Conservation (phyloP, 2,113 vertebrate species). For the Nothobranchius kuhntae region DNA sequence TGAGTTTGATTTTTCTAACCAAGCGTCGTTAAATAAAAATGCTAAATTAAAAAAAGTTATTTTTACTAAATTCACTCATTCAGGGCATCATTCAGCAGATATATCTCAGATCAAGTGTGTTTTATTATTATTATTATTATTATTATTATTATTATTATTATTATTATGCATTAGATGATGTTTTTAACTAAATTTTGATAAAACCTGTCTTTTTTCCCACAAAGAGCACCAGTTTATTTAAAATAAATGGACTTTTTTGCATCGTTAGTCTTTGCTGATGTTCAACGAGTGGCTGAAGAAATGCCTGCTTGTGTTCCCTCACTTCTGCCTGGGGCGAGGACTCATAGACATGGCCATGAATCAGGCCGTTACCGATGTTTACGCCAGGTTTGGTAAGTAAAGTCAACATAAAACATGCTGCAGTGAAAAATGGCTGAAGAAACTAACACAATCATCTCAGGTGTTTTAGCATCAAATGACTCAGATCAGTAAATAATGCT, state of each 20-base stretch:
- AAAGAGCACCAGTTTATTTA: too few species aligned
- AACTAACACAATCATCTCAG: not conserved
- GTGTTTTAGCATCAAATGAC: too few species aligned
- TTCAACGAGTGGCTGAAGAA: slow-evolving; percentile 91
- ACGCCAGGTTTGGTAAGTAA: slow-evolving; percentile 90
- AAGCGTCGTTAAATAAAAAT: not conserved
- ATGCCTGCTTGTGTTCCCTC: slow-evolving; percentile 88
- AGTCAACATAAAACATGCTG: not conserved
- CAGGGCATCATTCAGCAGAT: not conserved
- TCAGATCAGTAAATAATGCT: too few species aligned
- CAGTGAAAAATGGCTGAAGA: not conserved
- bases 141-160: too few species aligned
- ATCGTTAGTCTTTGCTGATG: slow-evolving; percentile 81
- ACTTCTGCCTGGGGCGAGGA: slow-evolving; percentile 96
- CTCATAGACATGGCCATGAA: slow-evolving; percentile 96
- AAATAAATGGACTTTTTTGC: not conserved
- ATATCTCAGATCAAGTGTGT: too few species aligned
- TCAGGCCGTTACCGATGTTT: slow-evolving; percentile 94
- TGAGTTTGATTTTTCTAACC: too few species aligned
- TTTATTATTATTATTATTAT: too few species aligned
- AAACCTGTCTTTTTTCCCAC: too few species aligned
- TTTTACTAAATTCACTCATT: not conserved
- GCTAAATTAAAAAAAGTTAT: too few species aligned
- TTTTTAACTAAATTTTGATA: too few species aligned
- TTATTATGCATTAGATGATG: too few species aligned